Conservation (phyloP, 2,888 invertebrate genomes). For the Unio pictorum region DNA sequence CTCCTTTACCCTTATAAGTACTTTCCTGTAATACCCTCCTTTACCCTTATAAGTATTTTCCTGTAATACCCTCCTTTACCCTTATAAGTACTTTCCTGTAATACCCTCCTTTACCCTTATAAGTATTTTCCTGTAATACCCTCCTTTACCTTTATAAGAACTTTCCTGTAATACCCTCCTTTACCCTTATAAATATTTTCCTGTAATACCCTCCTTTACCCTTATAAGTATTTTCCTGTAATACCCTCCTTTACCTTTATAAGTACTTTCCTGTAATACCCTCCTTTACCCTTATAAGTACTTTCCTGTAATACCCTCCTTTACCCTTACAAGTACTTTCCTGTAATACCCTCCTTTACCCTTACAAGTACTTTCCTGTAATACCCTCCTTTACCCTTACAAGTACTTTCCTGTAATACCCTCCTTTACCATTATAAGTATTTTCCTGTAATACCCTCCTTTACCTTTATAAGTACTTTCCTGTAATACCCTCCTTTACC, state of each 20-base stretch:
- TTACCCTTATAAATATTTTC: too few species aligned
- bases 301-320: neutral
- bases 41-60: too few species aligned
- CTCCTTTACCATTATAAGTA: slow-evolving; percentile 1
- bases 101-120: too few species aligned
- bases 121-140: neutral
- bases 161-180: neutral
- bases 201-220: neutral
- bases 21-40: neutral
- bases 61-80: neutral
- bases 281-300: neutral
- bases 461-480: too few species aligned
- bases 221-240: slow-evolving; percentile 1
- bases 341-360: neutral
- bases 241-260: too few species aligned
- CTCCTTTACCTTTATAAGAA: neutral
- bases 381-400: too few species aligned
- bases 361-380: neutral
- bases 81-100: slow-evolving; percentile 1
- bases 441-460: neutral
- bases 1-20: neutral
- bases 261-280: neutral
- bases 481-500: neutral
- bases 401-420: neutral
- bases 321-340: too few species aligned